Conservation (phyloP, 2,797 vertebrate species). For the Liasis olivaceus region DNA sequence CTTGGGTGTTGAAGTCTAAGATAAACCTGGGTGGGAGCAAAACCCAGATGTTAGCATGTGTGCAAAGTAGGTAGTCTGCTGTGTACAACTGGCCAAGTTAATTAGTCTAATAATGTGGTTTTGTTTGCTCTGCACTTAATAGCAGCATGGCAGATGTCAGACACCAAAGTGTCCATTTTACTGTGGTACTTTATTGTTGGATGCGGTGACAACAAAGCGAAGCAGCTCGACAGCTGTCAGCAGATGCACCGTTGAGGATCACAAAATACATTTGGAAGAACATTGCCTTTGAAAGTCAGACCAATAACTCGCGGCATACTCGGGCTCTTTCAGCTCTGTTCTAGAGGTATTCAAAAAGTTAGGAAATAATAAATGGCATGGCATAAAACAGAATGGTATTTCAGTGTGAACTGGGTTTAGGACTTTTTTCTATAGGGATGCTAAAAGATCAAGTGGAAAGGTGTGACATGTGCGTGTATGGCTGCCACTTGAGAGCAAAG, state of each 20-base stretch:
- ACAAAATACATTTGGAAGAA: conserved; percentile 62
- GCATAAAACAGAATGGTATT: neutral
- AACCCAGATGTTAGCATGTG: conserved; percentile 62
- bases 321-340: conserved; percentile 25
- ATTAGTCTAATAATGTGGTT: conserved; percentile 55
- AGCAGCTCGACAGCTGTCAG: conserved; percentile 52
- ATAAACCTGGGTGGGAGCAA: conserved; percentile 48
- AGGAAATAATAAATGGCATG: neutral
- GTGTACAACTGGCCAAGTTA: conserved; percentile 62
- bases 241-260: conserved; percentile 45
- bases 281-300: conserved; percentile 47
- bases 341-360: conserved; percentile 26
- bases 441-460: neutral
- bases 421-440: conserved; percentile 4
- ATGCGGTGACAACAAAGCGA: conserved; percentile 51
- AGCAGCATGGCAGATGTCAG: conserved; percentile 61
- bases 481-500: neutral
- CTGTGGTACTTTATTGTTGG: conserved; percentile 42
- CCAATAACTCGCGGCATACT: conserved; percentile 11
- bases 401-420: neutral
- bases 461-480: neutral
- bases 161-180: conserved; percentile 56
- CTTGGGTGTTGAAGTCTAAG: conserved; percentile 38
- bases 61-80: conserved; percentile 40
- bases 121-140: conserved; percentile 38